Evolutionary conservation across 2,113 vertebrate species (phyloP).

Genomic region (Dasyornis broadbenti): DNA sequence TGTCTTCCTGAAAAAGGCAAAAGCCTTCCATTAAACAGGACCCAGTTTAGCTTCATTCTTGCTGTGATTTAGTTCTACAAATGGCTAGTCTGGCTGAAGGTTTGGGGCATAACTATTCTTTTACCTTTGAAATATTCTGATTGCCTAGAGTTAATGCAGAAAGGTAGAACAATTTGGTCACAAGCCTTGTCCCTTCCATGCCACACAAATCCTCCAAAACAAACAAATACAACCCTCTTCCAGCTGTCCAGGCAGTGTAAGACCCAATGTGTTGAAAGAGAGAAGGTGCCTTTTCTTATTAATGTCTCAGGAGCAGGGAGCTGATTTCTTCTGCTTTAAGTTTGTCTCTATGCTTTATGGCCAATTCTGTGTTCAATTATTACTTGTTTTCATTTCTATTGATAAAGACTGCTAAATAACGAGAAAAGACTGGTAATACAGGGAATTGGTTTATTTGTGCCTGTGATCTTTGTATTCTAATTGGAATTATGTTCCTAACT

Average conservation of each 20-base stretch:
- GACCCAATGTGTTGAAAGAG: background rate
- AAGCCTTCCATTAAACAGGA: background rate
- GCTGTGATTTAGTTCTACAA: background rate
- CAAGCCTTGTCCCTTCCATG: background rate
- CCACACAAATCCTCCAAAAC: background rate
- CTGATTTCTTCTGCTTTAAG: background rate
- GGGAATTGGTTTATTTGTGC: background rate
- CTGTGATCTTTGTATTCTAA: background rate
- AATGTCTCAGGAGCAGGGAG: background rate
- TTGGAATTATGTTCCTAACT: background rate
- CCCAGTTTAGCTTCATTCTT: background rate
- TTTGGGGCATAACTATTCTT: background rate
- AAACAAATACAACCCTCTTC: too few species aligned
- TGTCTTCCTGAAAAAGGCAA: background rate
- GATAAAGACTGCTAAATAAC: background rate
- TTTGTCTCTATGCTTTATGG: background rate
- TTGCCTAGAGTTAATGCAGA: background rate
- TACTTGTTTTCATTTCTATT: background rate
- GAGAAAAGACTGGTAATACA: background rate
- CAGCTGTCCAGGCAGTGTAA: background rate
- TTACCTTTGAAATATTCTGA: background rate
- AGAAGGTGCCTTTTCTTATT: background rate
- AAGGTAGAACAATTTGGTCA: background rate
- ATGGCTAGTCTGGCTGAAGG: background rate
- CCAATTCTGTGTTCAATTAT: background rate